Evolutionary conservation across 2,797 vertebrate species (phyloP), one percentile per base, ranked within the genome.

Genomic region (Alectoris magna): DNA sequence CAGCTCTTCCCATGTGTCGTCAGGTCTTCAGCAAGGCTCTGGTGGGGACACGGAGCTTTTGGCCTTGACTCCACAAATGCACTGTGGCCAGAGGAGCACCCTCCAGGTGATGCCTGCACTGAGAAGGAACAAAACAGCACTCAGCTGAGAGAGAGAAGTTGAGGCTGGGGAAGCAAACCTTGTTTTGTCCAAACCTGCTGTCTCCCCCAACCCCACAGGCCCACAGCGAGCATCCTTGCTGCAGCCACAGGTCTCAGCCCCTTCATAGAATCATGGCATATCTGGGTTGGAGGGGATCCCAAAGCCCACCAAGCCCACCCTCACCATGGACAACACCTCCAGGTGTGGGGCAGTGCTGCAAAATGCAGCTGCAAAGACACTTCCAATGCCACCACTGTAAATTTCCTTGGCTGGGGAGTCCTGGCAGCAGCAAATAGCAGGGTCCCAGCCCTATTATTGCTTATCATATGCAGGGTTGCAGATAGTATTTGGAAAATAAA

Each of bases 131-230:
- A 87, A 86, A 59, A 38, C 26, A 62, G 46, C 29, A 29, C 0
- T 2, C 60, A 77, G 81, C 93, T 59, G 59, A 90, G 78, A 31
- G 62, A 67, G 38, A 85, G 75, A 84, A 89, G 74, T 72, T 49
- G 66, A 1, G 22, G 22, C 79, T 82, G 58, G 38, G 76, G 87
- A 95, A 96, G 93, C 91, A 95, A 96, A 49, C 18, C 49, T 68
- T 84, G 59, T 60, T 91, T 84, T 96, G 87, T 96, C 44, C 70
- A 82, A 29, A 49, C 83, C 87, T 92, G 67, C 69, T 66, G 38
- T 43, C 43, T 66, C n/a, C 56, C 26, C 49, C 9, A 51, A 15
- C 49, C 77, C 29, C 51, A 56, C 59, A n/a, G 36, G 1, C 77
- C 21, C 38, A 56, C 59, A 29, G 36, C 1, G 1, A 70, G 63